phyloP scores from a whole-genome alignment of 2,113 vertebrate species.

The Otis tarda region DNA sequence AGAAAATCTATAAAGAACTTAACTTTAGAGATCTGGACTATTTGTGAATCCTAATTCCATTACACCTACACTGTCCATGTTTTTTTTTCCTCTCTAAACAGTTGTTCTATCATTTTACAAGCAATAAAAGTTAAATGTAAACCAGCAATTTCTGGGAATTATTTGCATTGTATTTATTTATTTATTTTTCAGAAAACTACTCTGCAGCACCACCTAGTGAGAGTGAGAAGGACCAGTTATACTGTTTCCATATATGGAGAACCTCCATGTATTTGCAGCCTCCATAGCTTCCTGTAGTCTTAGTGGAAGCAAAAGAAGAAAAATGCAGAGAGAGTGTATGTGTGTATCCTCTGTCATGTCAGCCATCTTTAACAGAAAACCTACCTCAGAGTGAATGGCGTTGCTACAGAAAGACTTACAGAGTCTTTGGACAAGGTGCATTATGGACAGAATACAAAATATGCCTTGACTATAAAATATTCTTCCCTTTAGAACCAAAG shows the following conservation, averaged over 20 bases:
- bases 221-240: neutral
- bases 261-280: neutral
- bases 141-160: neutral
- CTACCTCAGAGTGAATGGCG: neutral
- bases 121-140: neutral
- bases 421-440: neutral
- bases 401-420: neutral
- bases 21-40: neutral
- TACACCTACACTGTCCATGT: neutral
- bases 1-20: neutral
- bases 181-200: slow-evolving; percentile 20
- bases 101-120: neutral
- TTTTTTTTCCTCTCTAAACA: neutral
- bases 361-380: neutral
- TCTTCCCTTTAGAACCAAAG: neutral
- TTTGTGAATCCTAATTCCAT: neutral
- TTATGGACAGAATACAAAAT: neutral
- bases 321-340: neutral
- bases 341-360: neutral
- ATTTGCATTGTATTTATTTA: neutral
- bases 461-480: neutral
- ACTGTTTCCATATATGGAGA: neutral
- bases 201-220: slow-evolving; percentile 61
- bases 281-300: neutral
- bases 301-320: neutral